phyloP scores from a whole-genome alignment of 2,113 vertebrate genomes.

The Trogon melanurus region DNA sequence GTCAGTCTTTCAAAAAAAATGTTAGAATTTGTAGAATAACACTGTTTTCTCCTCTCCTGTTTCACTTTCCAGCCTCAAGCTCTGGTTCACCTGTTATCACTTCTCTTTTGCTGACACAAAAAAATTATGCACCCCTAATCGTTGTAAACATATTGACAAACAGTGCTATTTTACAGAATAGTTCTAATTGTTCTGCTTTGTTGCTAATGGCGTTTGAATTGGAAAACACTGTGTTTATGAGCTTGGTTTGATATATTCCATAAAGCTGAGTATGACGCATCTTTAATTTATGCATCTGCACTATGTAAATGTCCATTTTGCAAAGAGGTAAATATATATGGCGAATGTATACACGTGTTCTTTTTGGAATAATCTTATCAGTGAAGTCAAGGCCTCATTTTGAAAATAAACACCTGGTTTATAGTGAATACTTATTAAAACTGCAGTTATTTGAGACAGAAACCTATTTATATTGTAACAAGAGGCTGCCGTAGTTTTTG shows the following conservation, averaged over 20 bases:
- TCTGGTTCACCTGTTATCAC: neutral
- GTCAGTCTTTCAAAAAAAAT: neutral
- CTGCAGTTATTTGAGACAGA: neutral
- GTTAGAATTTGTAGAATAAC: neutral
- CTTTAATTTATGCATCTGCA: neutral
- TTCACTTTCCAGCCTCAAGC: neutral
- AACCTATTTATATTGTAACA: neutral
- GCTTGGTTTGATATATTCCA: neutral
- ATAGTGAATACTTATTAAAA: neutral
- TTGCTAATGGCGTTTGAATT: neutral
- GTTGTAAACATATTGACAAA: neutral
- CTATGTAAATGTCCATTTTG: neutral
- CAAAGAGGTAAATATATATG: neutral
- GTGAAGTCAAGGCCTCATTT: neutral
- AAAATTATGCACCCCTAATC: neutral
- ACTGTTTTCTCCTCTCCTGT: neutral
- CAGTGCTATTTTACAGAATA: neutral
- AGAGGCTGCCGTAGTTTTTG: neutral
- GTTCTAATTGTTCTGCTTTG: neutral
- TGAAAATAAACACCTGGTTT: constrained; percentile 20
- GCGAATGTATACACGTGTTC: neutral
- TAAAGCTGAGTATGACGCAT: neutral
- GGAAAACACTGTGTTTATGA: neutral
- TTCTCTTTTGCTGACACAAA: neutral
- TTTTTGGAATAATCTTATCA: neutral